Evolutionary conservation across 2,113 vertebrate species (phyloP).

Genomic region (Pseudorhombus dupliciocellatus): DNA sequence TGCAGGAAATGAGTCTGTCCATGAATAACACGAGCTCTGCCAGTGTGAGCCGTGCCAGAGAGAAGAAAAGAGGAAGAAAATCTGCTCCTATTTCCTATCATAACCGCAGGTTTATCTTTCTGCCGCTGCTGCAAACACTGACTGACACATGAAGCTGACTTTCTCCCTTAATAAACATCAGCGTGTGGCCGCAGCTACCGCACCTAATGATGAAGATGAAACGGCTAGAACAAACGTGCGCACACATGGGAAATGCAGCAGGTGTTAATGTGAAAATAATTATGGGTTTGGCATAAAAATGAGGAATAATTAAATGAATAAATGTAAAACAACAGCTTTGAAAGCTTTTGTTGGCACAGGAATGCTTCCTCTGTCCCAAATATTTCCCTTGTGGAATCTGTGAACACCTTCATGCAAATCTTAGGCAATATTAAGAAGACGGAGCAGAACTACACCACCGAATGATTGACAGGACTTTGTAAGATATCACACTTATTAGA

Average conservation of each 20-base stretch:
- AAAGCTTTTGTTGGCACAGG: constrained; percentile 73
- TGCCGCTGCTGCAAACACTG: constrained; percentile 28
- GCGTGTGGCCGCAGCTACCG: constrained; percentile 29
- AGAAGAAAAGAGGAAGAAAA: constrained; percentile 46
- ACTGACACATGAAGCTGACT: constrained; percentile 36
- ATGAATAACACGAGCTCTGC: constrained; percentile 75
- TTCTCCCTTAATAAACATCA: constrained; percentile 57
- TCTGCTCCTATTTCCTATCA: constrained; percentile 47
- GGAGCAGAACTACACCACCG: constrained; percentile 47
- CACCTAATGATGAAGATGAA: constrained; percentile 69
- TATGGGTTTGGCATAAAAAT: constrained; percentile 78
- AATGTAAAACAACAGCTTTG: constrained; percentile 83
- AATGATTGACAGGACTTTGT: constrained; percentile 27
- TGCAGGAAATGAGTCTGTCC: constrained; percentile 78
- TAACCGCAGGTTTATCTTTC: constrained; percentile 43
- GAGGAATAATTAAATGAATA: constrained; percentile 83
- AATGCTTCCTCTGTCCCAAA: constrained; percentile 42
- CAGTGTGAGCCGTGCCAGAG: constrained; percentile 55
- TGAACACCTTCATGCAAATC: constrained; percentile 66
- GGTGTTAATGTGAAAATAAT: constrained; percentile 82
- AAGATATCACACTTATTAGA: constrained; percentile 2
- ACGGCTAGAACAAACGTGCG: constrained; percentile 59
- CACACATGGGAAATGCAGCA: constrained; percentile 73
- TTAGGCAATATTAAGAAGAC: constrained; percentile 62
- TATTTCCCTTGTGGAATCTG: constrained; percentile 71